Base-by-base conservation (phyloP, 2,113 vertebrate species). In the Pelusios castaneus region DNA sequence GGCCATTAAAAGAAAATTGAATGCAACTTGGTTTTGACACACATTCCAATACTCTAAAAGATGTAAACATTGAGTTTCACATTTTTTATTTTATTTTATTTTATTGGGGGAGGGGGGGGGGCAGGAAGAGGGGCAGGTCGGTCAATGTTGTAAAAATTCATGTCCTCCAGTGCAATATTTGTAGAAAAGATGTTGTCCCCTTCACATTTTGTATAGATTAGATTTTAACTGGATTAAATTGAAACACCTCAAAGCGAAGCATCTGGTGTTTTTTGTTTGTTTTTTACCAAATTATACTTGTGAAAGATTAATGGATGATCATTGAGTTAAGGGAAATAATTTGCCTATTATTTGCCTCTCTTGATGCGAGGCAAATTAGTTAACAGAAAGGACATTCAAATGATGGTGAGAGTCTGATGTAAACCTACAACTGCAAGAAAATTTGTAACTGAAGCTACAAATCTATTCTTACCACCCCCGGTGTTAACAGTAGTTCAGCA, bases 211-310 rank as follows among this genome's bases (percentile, higher is more conserved):
- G 90, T 94, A 96, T 96, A 94, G 77, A 85, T 96, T 96, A 94
- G 89, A 94, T 97, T 97, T 97, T 91, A 97, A 97, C 93, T 91
- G 82, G 87, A 97, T 96, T 98, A 98, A 98, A 98, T 85, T 95
- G 94, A 95, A 95, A 92, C 73, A 82, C 91, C 5, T 2, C 93
- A 96, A 93, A 92, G 49, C 89, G 51, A 91, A 82, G 80, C 0
- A 31, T 88, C 25, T 80, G 80, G 5, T 87, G 84, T 96, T 95
- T 97, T 80, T 29, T 89, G 47, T 47, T 52, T 52, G 14, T 52
- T 52, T 95, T 95, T 82, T 43, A 86, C 45, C 31, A 52, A n/a
- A 22, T 70, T 70, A 22, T 0, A 1, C 4, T 13, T 51, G 79
- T 67, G n/a, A 88, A 89, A 51, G 21, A 87, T 19, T 10, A 0